Evolutionary conservation across 2,797 vertebrate species (phyloP).

Genomic region (Bradypodion pumilum): DNA sequence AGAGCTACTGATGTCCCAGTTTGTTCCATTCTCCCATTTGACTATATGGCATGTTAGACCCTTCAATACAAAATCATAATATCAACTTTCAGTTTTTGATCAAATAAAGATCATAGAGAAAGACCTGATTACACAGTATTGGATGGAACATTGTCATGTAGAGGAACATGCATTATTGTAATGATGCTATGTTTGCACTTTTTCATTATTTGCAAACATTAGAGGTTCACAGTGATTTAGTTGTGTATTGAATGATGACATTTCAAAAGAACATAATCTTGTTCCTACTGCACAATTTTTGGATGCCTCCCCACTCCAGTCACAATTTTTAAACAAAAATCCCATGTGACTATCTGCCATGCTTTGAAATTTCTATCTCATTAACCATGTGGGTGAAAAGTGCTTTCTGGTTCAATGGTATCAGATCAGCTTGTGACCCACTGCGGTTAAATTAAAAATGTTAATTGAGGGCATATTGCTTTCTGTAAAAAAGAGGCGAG

Average conservation of each 20-base stretch:
- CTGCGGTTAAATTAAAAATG: constrained; percentile 19
- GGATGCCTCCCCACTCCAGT: not conserved
- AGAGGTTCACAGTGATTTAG: not conserved
- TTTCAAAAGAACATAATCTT: not conserved
- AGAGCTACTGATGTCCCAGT: not conserved
- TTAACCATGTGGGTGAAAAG: constrained; percentile 24
- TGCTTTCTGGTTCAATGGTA: constrained; percentile 11
- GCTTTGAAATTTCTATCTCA: constrained; percentile 33
- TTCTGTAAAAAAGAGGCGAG: constrained; percentile 20
- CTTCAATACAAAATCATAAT: not conserved
- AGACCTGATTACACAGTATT: not conserved
- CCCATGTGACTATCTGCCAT: not conserved
- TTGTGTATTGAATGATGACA: not conserved
- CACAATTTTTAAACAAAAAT: not conserved
- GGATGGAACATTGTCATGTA: not conserved
- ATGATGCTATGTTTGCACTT: not conserved
- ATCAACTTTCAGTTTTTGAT: not conserved
- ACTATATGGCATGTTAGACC: not conserved
- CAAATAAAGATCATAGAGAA: not conserved
- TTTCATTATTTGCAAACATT: not conserved
- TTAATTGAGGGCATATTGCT: constrained; percentile 38
- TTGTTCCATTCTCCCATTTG: not conserved
- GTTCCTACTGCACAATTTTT: not conserved
- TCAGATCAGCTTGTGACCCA: constrained; percentile 23
- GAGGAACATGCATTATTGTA: not conserved